These are phyloP conservation scores for Molorchus minor DNA, from an alignment of 2,888 invertebrate genomes.

Conservation along the genomic window DNA sequence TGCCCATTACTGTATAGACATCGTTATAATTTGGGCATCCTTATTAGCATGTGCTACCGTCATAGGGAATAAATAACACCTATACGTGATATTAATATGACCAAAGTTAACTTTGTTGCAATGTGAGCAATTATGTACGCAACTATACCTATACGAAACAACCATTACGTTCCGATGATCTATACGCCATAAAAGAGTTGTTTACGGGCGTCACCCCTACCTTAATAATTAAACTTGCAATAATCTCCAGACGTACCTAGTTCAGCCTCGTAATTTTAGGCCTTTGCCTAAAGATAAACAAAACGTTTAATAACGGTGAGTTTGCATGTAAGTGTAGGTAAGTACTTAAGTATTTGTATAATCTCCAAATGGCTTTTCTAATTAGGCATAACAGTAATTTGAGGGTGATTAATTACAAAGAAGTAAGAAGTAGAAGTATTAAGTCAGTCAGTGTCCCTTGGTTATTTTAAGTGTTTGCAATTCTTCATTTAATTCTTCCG, in stretches of 20 bases:
- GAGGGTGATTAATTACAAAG: too few species aligned
- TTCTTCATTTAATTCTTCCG: too few species aligned
- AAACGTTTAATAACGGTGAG: too few species aligned
- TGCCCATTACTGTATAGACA: too few species aligned
- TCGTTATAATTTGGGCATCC: too few species aligned
- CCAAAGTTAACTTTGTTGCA: slow-evolving; percentile 12
- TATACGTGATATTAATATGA: not conserved
- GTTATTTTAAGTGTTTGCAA: too few species aligned
- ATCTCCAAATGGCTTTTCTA: too few species aligned
- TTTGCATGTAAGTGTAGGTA: too few species aligned
- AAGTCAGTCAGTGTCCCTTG: too few species aligned
- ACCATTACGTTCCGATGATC: slow-evolving; percentile 45
- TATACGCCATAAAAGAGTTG: slow-evolving; percentile 53
- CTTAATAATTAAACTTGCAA: slow-evolving; percentile 54
- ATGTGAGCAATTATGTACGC: slow-evolving; percentile 10
- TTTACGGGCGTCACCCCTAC: slow-evolving; percentile 54
- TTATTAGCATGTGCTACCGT: not conserved
- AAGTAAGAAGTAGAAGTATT: too few species aligned
- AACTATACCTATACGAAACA: not conserved
- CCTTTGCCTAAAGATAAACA: not conserved
- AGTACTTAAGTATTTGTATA: too few species aligned
- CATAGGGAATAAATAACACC: not conserved
- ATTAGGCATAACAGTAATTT: too few species aligned
- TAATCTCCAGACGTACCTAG: slow-evolving; percentile 52
- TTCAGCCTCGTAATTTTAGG: slow-evolving; percentile 45